Base-by-base conservation (phyloP, 1,140 invertebrate genomes). In the Euborellia annulipes region DNA sequence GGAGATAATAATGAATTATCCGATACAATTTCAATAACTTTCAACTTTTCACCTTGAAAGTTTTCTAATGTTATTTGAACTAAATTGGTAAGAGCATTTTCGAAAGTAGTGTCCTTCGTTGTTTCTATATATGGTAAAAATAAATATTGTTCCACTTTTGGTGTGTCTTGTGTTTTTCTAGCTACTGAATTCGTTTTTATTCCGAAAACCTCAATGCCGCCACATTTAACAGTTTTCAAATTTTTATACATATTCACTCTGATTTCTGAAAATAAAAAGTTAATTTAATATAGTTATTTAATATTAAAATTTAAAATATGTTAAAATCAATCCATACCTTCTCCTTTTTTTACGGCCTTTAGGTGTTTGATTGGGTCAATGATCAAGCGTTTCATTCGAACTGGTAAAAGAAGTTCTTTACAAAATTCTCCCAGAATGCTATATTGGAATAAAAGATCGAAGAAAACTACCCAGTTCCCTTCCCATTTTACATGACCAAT, bases 391-490 rank as follows among this genome's bases (percentile, higher is more conserved):
- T 88, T 80, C 16, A 97, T 70, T 46, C 88, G 72, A 3, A 90
- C 93, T 8, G 93, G 93, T 34, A 98, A 62, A 56, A 83, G 83
- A 0, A 96, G 67, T 55, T 84, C 78, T 21, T 81, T 68, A 2
- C 76, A 74, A 50, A 79, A 76, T 49, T 78, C 73, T 32, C 79
- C 76, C 18, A 95, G 63, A 50, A 96, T 83, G 36, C 73, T 76
- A 50, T 92, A 89, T 62, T 98, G 93, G 16, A 98, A 71, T 78
- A 97, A 87, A 0, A 87, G 92, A 57, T 98, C 93, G 55, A 96
- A 76, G 62, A 79, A 96, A 9, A 87, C 79, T 40, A 95, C 78
- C 91, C 91, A 97, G 59, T 95, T 85, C 39, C 78, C 73, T 16
- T 72, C 71, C 92, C 92, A 97, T 44, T 72, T 62, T 27, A 92